A percentile compares a stretch with the other conserved stretches of the same genome.
Conservation (phyloP, 1,140 invertebrate genomes). For the Globodera ellingtonae region DNA sequence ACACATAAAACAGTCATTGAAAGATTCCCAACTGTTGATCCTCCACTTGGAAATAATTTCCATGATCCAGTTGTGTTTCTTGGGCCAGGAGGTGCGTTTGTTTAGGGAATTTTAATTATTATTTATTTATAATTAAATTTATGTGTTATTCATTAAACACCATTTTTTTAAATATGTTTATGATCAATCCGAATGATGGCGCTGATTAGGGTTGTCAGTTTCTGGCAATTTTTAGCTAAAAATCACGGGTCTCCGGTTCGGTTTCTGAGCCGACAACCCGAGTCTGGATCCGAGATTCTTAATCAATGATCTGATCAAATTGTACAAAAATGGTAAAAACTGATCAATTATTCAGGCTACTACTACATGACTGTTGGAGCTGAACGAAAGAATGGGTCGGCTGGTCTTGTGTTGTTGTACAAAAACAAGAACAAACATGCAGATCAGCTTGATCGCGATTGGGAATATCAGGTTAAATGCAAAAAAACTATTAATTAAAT, state of each 20-base stretch:
- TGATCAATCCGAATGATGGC: too few species aligned
- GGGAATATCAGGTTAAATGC: neutral
- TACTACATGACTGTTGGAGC: neutral
- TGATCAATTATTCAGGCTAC: neutral
- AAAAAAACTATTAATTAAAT: neutral
- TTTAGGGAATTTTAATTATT: neutral
- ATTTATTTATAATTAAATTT: neutral
- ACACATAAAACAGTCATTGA: neutral
- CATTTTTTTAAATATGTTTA: too few species aligned
- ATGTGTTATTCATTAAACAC: too few species aligned
- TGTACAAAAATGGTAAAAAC: too few species aligned
- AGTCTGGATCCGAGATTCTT: too few species aligned
- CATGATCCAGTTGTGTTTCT: neutral
- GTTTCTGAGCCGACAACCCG: too few species aligned
- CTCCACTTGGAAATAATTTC: neutral
- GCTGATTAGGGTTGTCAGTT: too few species aligned
- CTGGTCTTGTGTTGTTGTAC: neutral
- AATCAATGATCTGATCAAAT: too few species aligned
- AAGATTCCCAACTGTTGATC: neutral
- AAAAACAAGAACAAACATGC: neutral
- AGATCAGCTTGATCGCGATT: neutral
- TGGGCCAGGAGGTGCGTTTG: neutral
- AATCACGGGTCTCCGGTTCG: too few species aligned
- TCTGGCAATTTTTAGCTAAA: neutral
- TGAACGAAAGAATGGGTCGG: neutral